Evolutionary conservation across 2,888 invertebrate genomes (phyloP).

Genomic region (Seira ritae): DNA sequence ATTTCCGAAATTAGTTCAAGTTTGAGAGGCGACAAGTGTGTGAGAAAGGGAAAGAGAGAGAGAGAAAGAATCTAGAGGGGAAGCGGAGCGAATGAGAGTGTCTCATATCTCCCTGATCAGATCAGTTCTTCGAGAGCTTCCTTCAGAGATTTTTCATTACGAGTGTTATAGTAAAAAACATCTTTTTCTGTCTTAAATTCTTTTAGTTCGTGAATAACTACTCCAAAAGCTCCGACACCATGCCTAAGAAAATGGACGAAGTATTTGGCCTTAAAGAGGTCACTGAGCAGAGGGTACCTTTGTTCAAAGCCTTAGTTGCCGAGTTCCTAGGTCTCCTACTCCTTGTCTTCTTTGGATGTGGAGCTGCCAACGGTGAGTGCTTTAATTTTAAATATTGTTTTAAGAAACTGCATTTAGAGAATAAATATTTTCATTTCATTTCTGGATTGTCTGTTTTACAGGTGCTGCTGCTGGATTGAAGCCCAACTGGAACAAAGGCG

Average conservation of each 20-base stretch:
- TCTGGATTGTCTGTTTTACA: conserved; percentile 20
- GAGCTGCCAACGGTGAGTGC: conserved; percentile 67
- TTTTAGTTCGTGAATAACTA: neutral
- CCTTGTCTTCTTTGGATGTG: conserved; percentile 72
- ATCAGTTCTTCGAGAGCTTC: too few species aligned
- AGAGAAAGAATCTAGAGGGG: too few species aligned
- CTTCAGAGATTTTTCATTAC: neutral
- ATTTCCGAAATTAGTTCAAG: neutral
- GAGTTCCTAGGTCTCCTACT: conserved; percentile 69
- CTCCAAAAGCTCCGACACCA: conserved; percentile 44
- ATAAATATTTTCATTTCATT: neutral
- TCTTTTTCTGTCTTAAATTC: neutral
- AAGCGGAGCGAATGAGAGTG: too few species aligned
- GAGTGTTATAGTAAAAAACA: neutral
- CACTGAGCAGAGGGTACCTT: conserved; percentile 67
- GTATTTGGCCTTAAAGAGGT: conserved; percentile 72
- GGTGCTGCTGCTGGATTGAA: neutral
- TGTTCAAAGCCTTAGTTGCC: conserved; percentile 70
- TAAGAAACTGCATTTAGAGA: neutral
- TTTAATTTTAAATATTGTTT: neutral
- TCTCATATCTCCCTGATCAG: neutral
- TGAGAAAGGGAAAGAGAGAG: neutral
- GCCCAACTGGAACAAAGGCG: neutral
- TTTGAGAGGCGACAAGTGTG: neutral
- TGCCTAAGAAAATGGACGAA: conserved; percentile 73